Percentiles rank a stretch among this genome's conserved stretches.
These are phyloP conservation scores for Thereva unica DNA, from an alignment of 2,888 invertebrate species.

Conservation along the genomic window DNA sequence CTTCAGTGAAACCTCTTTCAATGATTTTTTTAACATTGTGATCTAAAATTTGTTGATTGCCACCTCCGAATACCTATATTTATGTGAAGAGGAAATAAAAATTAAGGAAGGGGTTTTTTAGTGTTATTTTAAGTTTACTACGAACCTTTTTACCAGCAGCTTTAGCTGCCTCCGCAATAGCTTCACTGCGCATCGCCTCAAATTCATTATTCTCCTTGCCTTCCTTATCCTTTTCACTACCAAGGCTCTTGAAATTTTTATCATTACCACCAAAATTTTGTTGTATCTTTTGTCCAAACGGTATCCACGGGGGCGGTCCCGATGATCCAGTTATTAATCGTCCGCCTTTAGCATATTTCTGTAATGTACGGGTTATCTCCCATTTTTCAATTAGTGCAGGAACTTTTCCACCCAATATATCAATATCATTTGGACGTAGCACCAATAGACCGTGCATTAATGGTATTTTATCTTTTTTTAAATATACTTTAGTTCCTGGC, in stretches of 20 bases:
- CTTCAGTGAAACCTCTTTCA: conserved; percentile 76
- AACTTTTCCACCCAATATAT: conserved; percentile 83
- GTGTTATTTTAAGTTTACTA: background rate
- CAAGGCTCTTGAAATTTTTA: conserved; percentile 72
- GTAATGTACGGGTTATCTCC: conserved; percentile 72
- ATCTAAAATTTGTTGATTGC: conserved; percentile 70
- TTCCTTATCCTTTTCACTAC: conserved; percentile 61
- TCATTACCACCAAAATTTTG: conserved; percentile 59
- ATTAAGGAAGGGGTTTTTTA: background rate
- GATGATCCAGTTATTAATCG: conserved; percentile 59
- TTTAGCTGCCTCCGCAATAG: conserved; percentile 84
- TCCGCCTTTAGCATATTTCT: conserved; percentile 62
- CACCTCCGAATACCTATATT: conserved; percentile 65
- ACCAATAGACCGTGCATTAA: conserved; percentile 76
- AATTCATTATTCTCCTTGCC: conserved; percentile 79
- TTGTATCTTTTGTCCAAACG: conserved; percentile 80
- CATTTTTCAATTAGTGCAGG: conserved; percentile 83
- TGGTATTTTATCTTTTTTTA: conserved; percentile 62
- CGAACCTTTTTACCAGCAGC: conserved; percentile 63
- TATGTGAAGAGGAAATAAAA: background rate
- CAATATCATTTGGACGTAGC: conserved; percentile 68
- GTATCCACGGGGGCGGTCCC: conserved; percentile 89
- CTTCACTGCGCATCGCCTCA: conserved; percentile 85
- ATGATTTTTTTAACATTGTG: conserved; percentile 78
- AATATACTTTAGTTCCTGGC: conserved; percentile 82